Evolutionary conservation across 2,797 vertebrate species (phyloP).

Genomic region (Brachyrhaphis roseni): DNA sequence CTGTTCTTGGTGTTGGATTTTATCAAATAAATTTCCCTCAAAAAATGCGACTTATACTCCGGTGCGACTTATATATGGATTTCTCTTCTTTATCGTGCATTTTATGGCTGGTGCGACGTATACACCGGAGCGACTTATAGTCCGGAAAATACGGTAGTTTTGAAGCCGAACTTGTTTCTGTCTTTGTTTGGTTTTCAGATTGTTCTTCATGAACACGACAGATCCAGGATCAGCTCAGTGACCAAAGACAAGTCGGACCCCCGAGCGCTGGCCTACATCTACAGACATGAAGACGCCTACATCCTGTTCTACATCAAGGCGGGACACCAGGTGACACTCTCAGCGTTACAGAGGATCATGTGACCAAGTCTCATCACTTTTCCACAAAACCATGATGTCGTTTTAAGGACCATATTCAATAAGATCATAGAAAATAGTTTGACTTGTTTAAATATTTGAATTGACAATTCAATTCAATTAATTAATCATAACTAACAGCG

Average conservation of each 20-base stretch:
- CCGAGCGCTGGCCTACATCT: slow-evolving; percentile 76
- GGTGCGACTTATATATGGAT: too few species aligned
- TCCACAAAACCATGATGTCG: background rate
- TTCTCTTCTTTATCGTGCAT: too few species aligned
- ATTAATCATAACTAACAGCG: too few species aligned
- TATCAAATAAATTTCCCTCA: too few species aligned
- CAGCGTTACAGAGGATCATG: background rate
- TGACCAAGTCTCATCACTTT: background rate
- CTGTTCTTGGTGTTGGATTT: too few species aligned
- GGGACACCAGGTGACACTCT: slow-evolving; percentile 61
- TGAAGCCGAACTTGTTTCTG: background rate
- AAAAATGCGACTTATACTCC: too few species aligned
- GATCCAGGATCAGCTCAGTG: slow-evolving; percentile 65
- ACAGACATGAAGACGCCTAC: slow-evolving; percentile 50
- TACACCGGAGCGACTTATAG: too few species aligned
- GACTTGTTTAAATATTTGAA: background rate
- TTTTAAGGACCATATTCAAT: background rate
- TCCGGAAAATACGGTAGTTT: too few species aligned
- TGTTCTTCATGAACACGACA: slow-evolving; percentile 64
- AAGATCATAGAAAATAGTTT: background rate
- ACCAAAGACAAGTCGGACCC: slow-evolving; percentile 69
- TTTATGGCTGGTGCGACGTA: too few species aligned
- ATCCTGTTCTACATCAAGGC: slow-evolving; percentile 75
- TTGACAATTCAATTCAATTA: too few species aligned
- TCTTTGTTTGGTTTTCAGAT: slow-evolving; percentile 38